These are phyloP conservation scores for Agapostemon virescens DNA, from an alignment of 2,888 invertebrate species.

Conservation along the genomic window DNA sequence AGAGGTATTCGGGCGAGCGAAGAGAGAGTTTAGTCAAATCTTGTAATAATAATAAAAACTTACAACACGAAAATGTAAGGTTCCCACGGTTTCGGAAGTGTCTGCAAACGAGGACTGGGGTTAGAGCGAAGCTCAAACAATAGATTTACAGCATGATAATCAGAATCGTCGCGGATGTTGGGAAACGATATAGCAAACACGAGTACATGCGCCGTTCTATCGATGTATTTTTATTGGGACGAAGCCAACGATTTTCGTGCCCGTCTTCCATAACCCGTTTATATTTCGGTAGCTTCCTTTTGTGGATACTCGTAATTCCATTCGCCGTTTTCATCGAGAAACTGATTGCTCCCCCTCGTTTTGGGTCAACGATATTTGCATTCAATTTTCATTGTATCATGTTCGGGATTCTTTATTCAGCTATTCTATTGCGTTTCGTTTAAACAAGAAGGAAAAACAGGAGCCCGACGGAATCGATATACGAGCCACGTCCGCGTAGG, in stretches of 20 bases:
- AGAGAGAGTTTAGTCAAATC: too few species aligned
- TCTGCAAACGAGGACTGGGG: neutral
- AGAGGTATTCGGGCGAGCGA: too few species aligned
- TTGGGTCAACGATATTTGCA: conserved; percentile 58
- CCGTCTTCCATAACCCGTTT: conserved; percentile 44
- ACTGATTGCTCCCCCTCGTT: conserved; percentile 49
- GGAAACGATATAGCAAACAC: conserved; percentile 3
- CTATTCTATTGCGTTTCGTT: conserved; percentile 3
- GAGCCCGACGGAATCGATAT: conserved; percentile 29
- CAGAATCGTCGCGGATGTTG: conserved; percentile 5
- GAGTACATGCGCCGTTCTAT: conserved; percentile 22
- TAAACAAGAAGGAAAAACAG: conserved; percentile 19
- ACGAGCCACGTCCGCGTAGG: neutral
- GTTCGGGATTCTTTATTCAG: conserved; percentile 36
- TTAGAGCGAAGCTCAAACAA: neutral
- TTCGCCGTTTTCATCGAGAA: conserved; percentile 41
- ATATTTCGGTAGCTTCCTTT: conserved; percentile 43
- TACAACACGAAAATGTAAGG: neutral
- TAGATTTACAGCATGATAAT: conserved; percentile 26
- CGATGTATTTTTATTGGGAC: conserved; percentile 49
- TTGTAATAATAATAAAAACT: too few species aligned
- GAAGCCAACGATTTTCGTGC: conserved; percentile 45
- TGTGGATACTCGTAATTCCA: conserved; percentile 37
- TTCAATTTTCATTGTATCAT: conserved; percentile 53
- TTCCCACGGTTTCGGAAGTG: neutral